Percentiles rank a stretch among this genome's conserved stretches.
These are phyloP conservation scores for Saxidomus purpurata DNA, from an alignment of 1,140 invertebrate species.

Conservation along the genomic window DNA sequence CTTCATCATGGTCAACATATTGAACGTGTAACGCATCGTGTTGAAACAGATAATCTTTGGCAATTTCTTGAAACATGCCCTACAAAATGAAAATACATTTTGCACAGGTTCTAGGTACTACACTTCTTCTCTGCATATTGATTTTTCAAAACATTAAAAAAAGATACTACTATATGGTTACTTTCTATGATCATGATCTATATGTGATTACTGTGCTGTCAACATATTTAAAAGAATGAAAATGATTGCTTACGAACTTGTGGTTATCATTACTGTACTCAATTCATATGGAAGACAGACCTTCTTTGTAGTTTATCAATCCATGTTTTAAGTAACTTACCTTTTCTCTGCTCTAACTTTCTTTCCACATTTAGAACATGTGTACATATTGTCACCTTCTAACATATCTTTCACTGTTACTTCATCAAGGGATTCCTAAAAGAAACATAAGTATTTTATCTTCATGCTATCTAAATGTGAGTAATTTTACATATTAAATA, in stretches of 20 bases:
- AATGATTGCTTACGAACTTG: no score
- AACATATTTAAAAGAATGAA: no score
- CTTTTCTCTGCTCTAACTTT: conserved; percentile 97
- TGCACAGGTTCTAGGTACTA: background rate
- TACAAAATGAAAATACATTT: conserved; percentile 75
- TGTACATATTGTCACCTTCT: conserved; percentile 99
- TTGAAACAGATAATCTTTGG: conserved; percentile 98
- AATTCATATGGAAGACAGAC: no score
- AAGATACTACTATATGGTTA: no score
- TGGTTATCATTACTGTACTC: no score
- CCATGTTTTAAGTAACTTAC: conserved; percentile 84
- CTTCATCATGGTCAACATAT: conserved; percentile 98
- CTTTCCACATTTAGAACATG: conserved; percentile 97
- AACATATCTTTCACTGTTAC: conserved; percentile 98
- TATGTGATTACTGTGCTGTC: no score
- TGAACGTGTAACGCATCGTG: conserved; percentile 99
- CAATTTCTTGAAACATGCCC: conserved; percentile 97
- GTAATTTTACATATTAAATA: no score
- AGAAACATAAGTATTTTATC: background rate
- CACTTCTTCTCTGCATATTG: no score
- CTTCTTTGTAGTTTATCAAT: background rate
- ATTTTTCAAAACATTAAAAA: no score
- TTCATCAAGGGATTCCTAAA: conserved; percentile 95
- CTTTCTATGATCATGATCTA: no score
- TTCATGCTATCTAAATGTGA: no score